Evolutionary conservation across 2,888 invertebrate species (phyloP).

Genomic region (Halocaridina rubra): DNA sequence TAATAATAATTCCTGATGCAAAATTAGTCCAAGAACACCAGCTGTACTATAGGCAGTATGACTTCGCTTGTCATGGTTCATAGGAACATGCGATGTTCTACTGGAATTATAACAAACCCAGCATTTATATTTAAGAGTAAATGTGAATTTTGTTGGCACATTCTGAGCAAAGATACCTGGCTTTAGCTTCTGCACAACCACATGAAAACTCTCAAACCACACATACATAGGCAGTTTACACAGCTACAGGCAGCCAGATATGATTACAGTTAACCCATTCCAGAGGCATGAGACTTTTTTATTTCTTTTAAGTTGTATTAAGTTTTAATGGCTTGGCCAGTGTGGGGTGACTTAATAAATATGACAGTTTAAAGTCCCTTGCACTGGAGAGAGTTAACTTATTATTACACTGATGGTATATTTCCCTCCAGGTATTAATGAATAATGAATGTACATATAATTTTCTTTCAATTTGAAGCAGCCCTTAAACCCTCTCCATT

Average conservation of each 20-base stretch:
- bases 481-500: slow-evolving; percentile 52
- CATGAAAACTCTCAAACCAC: slow-evolving; percentile 27
- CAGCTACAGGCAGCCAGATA: neutral
- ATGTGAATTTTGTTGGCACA: slow-evolving; percentile 53
- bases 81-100: slow-evolving; percentile 57
- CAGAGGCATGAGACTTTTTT: slow-evolving; percentile 3
- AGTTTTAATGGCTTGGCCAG: slow-evolving; percentile 15
- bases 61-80: slow-evolving; percentile 56
- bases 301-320: neutral
- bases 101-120: slow-evolving; percentile 33
- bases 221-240: neutral
- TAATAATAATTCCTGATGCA: neutral
- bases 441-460: no score
- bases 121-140: no score
- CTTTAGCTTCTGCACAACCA: slow-evolving; percentile 50
- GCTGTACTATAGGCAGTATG: slow-evolving; percentile 20
- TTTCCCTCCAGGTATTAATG: no score
- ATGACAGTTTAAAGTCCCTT: slow-evolving; percentile 17
- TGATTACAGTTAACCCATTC: slow-evolving; percentile 14
- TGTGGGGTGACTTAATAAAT: neutral
- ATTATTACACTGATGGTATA: no score
- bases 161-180: slow-evolving; percentile 55
- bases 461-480: slow-evolving; percentile 17
- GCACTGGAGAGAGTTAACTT: slow-evolving; percentile 18
- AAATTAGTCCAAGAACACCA: no score